Base-by-base conservation (phyloP, 2,888 invertebrate genomes). In the Rapana venosa region DNA sequence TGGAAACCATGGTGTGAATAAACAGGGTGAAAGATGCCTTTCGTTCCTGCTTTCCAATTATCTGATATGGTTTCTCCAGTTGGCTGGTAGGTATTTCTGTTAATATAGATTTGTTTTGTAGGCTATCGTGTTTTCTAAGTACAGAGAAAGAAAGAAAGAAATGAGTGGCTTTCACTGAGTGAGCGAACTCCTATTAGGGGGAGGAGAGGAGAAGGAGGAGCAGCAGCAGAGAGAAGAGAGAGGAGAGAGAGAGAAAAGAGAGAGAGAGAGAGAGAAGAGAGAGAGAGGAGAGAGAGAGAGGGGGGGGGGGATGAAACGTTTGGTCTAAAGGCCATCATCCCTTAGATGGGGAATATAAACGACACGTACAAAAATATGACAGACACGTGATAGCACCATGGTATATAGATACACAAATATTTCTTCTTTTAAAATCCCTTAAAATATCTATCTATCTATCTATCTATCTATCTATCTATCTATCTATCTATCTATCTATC, bases 181-280 rank as follows among this genome's bases (percentile, higher is more conserved):
- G 66, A 66, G 66, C 17, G 66, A 66, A 2, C 17, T 17, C 17
- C 6, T 4, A 66, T 17, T 17, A 11, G 66, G n/a, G 30, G n/a
- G 17, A 74, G n/a, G n/a, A n/a, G n/a, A n/a, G n/a, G 74, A n/a
- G 74, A n/a, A 26, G 26, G 66, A 66, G 66, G 66, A 66, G 11
- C 6, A 66, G 26, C 1, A 66, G 74, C 2, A 77, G 74, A 77
- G n/a, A n/a, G 70, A 30, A 20, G 30, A 13, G 22, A 30, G 30
- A 88, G 88, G 47, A 77, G 74, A 36, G 35, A 26, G 74, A 77
- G 35, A 36, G 74, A 77, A 70, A 26, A 74, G 87, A 87, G 77
- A 74, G 74, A 35, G 77, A 74, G 87, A 74, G 77, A 87, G 77
- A 77, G 77, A 77, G 77, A 77, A 77, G 77, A 77, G 77, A 77